These are phyloP conservation scores for Clitarchus hookeri DNA, from an alignment of 2,888 invertebrate genomes.

Conservation along the genomic window DNA sequence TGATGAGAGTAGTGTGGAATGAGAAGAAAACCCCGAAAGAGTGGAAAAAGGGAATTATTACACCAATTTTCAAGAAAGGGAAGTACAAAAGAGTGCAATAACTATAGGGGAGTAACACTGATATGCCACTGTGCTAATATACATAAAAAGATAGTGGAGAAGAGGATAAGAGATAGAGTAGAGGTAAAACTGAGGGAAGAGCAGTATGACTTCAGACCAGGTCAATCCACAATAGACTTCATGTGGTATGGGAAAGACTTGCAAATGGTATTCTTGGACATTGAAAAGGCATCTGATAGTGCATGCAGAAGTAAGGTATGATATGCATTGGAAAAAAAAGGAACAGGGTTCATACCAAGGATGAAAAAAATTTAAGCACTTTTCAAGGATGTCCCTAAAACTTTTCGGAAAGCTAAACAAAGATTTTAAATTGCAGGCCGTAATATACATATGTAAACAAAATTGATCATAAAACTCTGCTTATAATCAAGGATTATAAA, in stretches of 20 bases:
- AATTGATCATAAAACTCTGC: too few species aligned
- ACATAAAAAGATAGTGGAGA: neutral
- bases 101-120: neutral
- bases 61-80: neutral
- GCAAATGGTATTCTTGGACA: neutral
- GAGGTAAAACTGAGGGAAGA: neutral
- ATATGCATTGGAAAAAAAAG: neutral
- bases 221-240: neutral
- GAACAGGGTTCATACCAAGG: neutral
- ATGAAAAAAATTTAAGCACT: too few species aligned
- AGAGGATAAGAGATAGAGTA: neutral
- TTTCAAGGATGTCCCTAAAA: too few species aligned
- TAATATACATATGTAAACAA: too few species aligned
- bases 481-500: too few species aligned
- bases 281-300: neutral
- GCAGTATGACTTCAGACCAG: conserved; percentile 7
- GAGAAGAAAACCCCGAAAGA: neutral
- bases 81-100: neutral
- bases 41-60: neutral
- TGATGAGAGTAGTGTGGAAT: neutral
- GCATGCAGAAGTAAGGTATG: neutral
- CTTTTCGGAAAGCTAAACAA: too few species aligned
- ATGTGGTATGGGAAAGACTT: neutral
- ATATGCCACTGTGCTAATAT: neutral
- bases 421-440: too few species aligned